Conservation (phyloP, 2,113 vertebrate genomes). For the Microtus pennsylvanicus region DNA sequence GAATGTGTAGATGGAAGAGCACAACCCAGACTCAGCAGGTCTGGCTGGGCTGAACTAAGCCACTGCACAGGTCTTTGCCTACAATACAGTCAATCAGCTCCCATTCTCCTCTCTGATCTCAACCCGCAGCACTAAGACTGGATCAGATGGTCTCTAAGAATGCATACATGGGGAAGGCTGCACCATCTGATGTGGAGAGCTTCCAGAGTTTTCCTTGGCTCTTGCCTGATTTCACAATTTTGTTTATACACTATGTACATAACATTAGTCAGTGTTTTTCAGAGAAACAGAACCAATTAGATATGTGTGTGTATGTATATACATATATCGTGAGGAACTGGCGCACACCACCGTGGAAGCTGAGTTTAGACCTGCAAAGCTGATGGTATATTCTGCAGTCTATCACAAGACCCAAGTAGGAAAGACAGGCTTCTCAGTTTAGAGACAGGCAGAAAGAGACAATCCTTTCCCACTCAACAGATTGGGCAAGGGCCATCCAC, state of each 20-base stretch:
- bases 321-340: neutral
- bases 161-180: neutral
- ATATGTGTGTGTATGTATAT: neutral
- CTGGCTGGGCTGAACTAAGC: neutral
- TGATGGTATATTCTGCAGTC: neutral
- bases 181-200: neutral
- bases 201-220: conserved; percentile 32
- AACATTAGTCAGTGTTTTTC: neutral
- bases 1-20: neutral
- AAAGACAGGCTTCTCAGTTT: neutral
- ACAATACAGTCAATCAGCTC: neutral
- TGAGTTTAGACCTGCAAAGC: neutral
- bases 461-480: neutral
- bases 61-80: neutral
- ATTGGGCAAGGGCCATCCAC: neutral
- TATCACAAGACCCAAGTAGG: neutral
- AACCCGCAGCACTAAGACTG: neutral
- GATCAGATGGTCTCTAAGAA: neutral
- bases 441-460: neutral
- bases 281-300: neutral
- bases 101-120: neutral
- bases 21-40: neutral
- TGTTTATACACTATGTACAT: neutral
- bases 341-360: neutral
- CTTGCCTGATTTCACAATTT: neutral